Evolutionary conservation across 2,113 vertebrate genomes (phyloP).

Genomic region (Elaphurus davidianus): DNA sequence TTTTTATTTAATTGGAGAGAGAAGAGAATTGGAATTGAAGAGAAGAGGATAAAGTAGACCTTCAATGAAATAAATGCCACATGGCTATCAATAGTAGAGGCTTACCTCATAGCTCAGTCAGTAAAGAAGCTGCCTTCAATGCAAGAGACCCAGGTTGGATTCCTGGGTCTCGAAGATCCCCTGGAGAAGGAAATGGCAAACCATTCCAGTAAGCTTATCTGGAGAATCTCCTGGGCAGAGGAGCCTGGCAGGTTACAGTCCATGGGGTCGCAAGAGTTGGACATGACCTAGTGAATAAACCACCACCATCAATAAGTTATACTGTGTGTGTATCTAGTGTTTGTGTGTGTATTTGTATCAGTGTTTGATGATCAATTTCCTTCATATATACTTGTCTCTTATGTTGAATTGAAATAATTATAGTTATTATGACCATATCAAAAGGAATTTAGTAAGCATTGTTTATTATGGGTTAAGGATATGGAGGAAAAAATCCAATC

Average conservation of each 20-base stretch:
- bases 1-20: not conserved
- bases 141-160: no score
- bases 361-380: not conserved
- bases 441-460: not conserved
- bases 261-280: no score
- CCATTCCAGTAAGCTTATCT: no score
- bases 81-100: not conserved
- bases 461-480: not conserved
- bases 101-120: no score
- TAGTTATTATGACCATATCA: not conserved
- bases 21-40: no score
- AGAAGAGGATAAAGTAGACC: not conserved
- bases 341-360: not conserved
- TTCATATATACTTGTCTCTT: not conserved
- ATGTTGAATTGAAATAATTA: not conserved
- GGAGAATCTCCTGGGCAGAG: no score
- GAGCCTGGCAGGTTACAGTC: no score
- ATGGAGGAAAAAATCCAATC: not conserved
- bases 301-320: not conserved
- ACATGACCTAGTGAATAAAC: no score
- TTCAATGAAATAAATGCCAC: not conserved
- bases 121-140: no score
- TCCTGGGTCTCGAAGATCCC: no score
- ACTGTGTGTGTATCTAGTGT: not conserved
- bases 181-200: no score